A percentile compares a stretch with the other conserved stretches of the same genome.
phyloP scores from a whole-genome alignment of 1,140 invertebrate species.

The Agraylea sexmaculata region DNA sequence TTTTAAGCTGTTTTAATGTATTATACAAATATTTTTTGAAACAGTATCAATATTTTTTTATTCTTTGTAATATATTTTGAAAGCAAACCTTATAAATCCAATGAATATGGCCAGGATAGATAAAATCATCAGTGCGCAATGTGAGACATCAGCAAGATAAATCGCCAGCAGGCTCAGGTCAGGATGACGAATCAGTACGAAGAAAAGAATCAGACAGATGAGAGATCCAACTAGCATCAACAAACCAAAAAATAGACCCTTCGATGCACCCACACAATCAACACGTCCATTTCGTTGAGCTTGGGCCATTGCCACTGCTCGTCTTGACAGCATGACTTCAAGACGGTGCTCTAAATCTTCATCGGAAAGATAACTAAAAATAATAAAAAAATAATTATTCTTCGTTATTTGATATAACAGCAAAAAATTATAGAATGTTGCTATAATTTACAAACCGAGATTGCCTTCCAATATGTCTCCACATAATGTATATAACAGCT shows the following conservation, averaged over 20 bases:
- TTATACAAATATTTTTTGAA: too few relatives aligned
- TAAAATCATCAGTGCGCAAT: conserved; percentile 75
- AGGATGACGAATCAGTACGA: conserved; percentile 77
- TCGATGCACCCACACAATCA: conserved; percentile 85
- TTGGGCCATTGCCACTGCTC: conserved; percentile 70
- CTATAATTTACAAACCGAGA: conserved; percentile 41
- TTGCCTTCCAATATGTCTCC: conserved; percentile 86
- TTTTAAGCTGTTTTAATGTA: too few relatives aligned
- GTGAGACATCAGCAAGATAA: conserved; percentile 81
- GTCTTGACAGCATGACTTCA: conserved; percentile 70
- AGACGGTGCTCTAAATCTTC: conserved; percentile 75
- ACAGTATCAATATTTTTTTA: too few relatives aligned
- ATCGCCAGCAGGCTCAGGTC: conserved; percentile 71
- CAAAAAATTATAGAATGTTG: not conserved
- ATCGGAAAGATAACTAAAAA: conserved; percentile 57
- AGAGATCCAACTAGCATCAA: conserved; percentile 80
- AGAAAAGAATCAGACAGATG: conserved; percentile 89
- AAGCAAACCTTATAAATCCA: conserved; percentile 70
- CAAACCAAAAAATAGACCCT: conserved; percentile 87
- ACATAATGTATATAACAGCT: conserved; percentile 95
- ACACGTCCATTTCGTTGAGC: conserved; percentile 66
- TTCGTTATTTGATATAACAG: not conserved
- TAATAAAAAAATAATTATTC: not conserved
- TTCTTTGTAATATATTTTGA: too few relatives aligned
- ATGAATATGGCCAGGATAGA: conserved; percentile 81